Evolutionary conservation across 2,797 vertebrate genomes (phyloP), one percentile per base, ranked within the genome.

Genomic region (Stomatorhinus walkeri): DNA sequence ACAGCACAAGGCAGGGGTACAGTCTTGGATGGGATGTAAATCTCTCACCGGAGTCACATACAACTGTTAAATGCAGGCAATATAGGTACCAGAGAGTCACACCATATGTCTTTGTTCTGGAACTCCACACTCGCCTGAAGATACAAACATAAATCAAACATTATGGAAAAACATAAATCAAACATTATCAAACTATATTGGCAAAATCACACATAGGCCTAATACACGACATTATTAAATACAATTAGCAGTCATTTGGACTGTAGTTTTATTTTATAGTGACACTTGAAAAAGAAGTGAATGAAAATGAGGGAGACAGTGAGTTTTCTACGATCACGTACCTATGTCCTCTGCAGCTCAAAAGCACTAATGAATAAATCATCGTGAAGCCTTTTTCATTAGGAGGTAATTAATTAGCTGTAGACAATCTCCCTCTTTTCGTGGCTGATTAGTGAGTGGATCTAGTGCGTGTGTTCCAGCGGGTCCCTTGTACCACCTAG

Each of bases 301-400:
- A 22, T 59, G 16, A 59, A 59, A 48, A 87, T 56, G 0, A 46
- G n/a, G 16, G 22, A 61, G 7, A 24, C 40, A 4, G 32, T 54
- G 61, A 51, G 40, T 85, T 68, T 85, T 85, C 54, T 43, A 40
- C 56, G 43, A 22, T 22, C 14, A 2, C 48, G 54, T 61, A 83
- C 32, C 79, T 76, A 51, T 51, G 54, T 84, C 59, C 32, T 52
- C 59, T 6, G 56, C 56, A 61, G 79, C n/a, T 79, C 81, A 87
- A 59, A 56, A 54, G 19, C 59, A 89, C 88, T 86, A 28, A 85
- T 89, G 88, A 89, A 89, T 89, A 85, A 89, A 89, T 89, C 9
- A 89, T 89, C 22, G 4, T 51, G 83, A 51, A 68, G 10, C 88
- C 72, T 68, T 59, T 86, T 86, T 89, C 24, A 85, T 85, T 28